Percentiles rank a stretch among this genome's conserved stretches.
Evolutionary conservation across 2,888 invertebrate species (phyloP).

Genomic region (Cheilosia scutellata): DNA sequence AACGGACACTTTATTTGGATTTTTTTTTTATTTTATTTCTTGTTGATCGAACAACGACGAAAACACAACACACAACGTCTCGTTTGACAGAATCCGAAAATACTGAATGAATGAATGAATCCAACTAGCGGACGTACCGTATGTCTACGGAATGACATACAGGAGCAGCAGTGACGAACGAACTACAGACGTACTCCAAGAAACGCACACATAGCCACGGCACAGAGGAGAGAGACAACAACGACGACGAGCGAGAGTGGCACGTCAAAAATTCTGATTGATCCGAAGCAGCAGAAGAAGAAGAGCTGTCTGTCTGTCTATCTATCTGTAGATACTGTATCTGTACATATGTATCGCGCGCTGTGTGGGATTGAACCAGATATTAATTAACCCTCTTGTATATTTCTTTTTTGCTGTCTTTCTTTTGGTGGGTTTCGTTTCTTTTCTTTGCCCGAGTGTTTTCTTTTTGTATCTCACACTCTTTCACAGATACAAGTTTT

Average conservation of each 20-base stretch:
- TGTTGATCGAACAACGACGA: slow-evolving; percentile 55
- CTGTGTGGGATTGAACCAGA: slow-evolving; percentile 71
- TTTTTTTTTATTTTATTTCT: slow-evolving; percentile 42
- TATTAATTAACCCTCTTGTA: slow-evolving; percentile 69
- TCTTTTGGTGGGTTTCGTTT: slow-evolving; percentile 9
- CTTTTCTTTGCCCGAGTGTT: slow-evolving; percentile 1
- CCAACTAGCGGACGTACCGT: slow-evolving; percentile 74
- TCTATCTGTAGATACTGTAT: slow-evolving; percentile 69
- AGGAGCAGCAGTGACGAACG: slow-evolving; percentile 47
- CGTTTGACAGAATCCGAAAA: slow-evolving; percentile 75
- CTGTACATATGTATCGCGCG: slow-evolving; percentile 59
- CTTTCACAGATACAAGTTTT: slow-evolving; percentile 47
- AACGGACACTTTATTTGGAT: slow-evolving; percentile 44
- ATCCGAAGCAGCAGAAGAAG: slow-evolving; percentile 71
- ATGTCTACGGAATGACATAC: slow-evolving; percentile 73
- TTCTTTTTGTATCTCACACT: slow-evolving; percentile 31
- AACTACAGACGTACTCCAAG: slow-evolving; percentile 52
- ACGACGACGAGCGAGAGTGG: slow-evolving; percentile 70
- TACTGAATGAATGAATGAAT: slow-evolving; percentile 76
- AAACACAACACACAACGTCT: slow-evolving; percentile 74
- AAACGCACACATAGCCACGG: slow-evolving; percentile 54
- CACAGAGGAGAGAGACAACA: slow-evolving; percentile 66
- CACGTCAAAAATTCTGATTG: slow-evolving; percentile 76
- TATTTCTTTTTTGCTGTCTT: background rate
- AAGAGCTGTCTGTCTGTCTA: slow-evolving; percentile 69